Evolutionary conservation across 2,888 invertebrate genomes (phyloP), one percentile per base, ranked within the genome.

Genomic region (Sepiola atlantica): DNA sequence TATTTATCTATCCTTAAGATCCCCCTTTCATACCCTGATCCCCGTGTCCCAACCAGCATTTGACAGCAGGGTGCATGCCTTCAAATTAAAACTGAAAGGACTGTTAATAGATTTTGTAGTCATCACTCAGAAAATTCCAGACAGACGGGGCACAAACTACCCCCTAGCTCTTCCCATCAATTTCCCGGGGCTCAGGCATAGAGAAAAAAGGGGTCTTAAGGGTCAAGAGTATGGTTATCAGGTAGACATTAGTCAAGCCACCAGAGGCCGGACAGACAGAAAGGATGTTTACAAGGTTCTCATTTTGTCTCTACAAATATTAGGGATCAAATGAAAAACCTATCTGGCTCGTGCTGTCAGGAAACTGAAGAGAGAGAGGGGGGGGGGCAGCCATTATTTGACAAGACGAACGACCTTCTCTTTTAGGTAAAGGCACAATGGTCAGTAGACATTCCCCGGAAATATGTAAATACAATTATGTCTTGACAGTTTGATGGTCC

Each of bases 1-100:
- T 45, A 45, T 45, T 45, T 45, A 45, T 45, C 45, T 45, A 4
- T n/a, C n/a, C 14, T n/a, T 12, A 32, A 77, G n/a, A n/a, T 32
- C 32, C 77, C 16, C 4, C n/a, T 77, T 32, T 77, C 77, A 77
- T 77, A 77, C 16, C 77, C 16, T n/a, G 77, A n/a, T 32, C 32
- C n/a, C 32, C 77, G 4, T 77, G 1, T 77, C 77, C 77, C 21
- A 2, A n/a, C n/a, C n/a, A n/a, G 77, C n/a, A 77, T n/a, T n/a
- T 77, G 77, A 77, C 77, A 77, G 77, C 77, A 77, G n/a, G n/a
- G 77, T 77, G 77, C 77, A 77, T 32, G n/a, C 77, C n/a, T n/a
- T 32, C n/a, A 77, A 77, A 77, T 77, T 77, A 77, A 77, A 77
- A 77, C 77, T 14, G 77, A 32, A 77, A 32, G 77, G n/a, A 77